Base-by-base conservation (phyloP, 2,888 invertebrate genomes). In the Cheilosia vulpina region DNA sequence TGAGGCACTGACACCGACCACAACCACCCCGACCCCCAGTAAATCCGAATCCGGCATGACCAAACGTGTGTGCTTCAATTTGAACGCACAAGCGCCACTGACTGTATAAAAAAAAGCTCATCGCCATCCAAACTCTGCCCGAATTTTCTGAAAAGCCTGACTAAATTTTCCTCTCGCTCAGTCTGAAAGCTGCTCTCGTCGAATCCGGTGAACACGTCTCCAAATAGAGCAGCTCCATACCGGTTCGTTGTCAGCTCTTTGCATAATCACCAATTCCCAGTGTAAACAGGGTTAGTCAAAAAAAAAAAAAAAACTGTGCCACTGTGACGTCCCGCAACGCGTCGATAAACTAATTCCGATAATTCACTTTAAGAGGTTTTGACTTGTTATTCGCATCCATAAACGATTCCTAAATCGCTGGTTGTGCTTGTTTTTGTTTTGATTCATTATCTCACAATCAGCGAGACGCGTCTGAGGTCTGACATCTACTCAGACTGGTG, bases 101-200 rank as follows among this genome's bases (percentile, higher is more conserved):
- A 58, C 24, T n/a, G 2, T n/a, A 9, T 4, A 24, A 5, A 9
- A 62, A 21, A 76, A 76, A 76, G 76, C 76, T 76, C 24, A 38
- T 41, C 21, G 19, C 27, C 43, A 58, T 34, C 57, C 55, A 55
- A 65, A 47, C 19, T 62, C 55, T 43, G 52, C 41, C 68, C 71
- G 65, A 82, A 72, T 60, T 72, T 66, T 78, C 66, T 15, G 34
- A 68, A 66, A 79, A 68, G 52, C 62, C 41, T 53, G 43, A 38
- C 34, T n/a, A 27, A 15, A 45, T 75, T 50, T 76, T 80, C 55
- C 60, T 76, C 84, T 75, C 63, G 41, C 41, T 84, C 55, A 84
- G 84, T 84, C 47, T 66, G 41, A 84, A 84, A 84, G 84, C 84
- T 84, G 80, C 79, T 84, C 79, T 80, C 84, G 80, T 80, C 65